These are phyloP conservation scores for Hemiprocne comata DNA, from an alignment of 2,113 vertebrate species.

Conservation along the genomic window DNA sequence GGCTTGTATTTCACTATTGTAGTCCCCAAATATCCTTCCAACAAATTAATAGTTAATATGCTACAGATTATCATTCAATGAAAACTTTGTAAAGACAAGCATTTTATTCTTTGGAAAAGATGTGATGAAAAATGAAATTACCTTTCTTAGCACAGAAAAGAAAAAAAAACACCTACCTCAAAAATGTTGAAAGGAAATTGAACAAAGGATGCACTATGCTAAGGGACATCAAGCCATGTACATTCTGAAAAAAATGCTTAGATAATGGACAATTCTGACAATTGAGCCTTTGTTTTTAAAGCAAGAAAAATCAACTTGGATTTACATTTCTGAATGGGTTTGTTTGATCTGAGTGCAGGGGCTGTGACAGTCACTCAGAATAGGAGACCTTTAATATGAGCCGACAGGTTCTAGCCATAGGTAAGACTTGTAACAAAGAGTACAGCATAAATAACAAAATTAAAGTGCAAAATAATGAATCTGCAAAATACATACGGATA, in stretches of 20 bases:
- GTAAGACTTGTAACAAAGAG: neutral
- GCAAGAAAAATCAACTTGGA: neutral
- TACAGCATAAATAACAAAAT: neutral
- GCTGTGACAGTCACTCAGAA: neutral
- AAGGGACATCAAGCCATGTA: neutral
- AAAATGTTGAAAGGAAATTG: neutral
- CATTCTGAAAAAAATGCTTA: neutral
- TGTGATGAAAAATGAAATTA: neutral
- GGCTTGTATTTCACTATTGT: neutral
- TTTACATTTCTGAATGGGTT: neutral
- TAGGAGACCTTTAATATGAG: neutral
- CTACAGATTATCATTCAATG: neutral
- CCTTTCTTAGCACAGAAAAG: neutral
- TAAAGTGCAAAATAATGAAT: neutral
- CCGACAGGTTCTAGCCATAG: neutral
- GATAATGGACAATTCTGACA: neutral
- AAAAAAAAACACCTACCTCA: neutral
- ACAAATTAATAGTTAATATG: neutral
- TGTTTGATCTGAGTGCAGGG: neutral
- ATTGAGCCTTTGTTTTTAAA: neutral
- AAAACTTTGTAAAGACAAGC: neutral
- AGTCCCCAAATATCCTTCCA: neutral
- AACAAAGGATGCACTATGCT: neutral
- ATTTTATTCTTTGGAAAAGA: neutral
- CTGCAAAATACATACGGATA: neutral